Conservation (phyloP, 2,888 invertebrate genomes). For the Malacosoma neustria region DNA sequence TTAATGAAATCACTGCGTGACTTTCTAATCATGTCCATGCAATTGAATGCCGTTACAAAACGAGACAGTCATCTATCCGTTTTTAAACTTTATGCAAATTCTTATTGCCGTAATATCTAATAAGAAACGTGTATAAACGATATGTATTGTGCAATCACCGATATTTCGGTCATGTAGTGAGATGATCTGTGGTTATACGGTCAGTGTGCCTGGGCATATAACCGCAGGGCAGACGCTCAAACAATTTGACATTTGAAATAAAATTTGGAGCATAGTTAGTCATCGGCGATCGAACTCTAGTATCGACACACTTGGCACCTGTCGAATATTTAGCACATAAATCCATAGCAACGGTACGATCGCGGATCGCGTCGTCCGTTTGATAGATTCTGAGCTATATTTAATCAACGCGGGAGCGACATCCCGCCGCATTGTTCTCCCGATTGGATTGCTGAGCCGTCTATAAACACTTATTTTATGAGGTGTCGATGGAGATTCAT, state of each 20-base stretch:
- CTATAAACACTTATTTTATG: conserved; percentile 50
- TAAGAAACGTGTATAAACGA: no score
- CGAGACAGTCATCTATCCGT: conserved; percentile 11
- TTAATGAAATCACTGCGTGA: conserved; percentile 53
- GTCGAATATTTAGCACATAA: conserved; percentile 74
- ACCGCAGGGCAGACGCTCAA: conserved; percentile 58
- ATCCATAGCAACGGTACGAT: conserved; percentile 69
- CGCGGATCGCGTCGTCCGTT: conserved; percentile 54
- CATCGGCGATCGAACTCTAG: conserved; percentile 67
- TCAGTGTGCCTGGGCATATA: conserved; percentile 16
- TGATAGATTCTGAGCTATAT: conserved; percentile 73
- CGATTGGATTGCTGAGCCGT: conserved; percentile 51
- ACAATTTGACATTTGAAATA: conserved; percentile 73
- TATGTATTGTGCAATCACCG: no score
- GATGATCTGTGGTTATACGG: background rate
- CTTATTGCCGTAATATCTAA: no score
- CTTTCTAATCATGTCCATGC: conserved; percentile 43
- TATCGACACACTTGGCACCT: conserved; percentile 76
- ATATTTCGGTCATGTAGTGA: background rate
- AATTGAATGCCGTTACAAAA: conserved; percentile 40
- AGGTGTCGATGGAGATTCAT: conserved; percentile 39
- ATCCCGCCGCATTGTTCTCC: conserved; percentile 63
- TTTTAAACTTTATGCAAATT: background rate
- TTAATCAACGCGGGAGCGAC: conserved; percentile 62
- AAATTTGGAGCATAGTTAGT: conserved; percentile 73